Evolutionary conservation across 2,113 vertebrate genomes (phyloP), one percentile per base, ranked within the genome.

Genomic region (Perognathus longimembris): DNA sequence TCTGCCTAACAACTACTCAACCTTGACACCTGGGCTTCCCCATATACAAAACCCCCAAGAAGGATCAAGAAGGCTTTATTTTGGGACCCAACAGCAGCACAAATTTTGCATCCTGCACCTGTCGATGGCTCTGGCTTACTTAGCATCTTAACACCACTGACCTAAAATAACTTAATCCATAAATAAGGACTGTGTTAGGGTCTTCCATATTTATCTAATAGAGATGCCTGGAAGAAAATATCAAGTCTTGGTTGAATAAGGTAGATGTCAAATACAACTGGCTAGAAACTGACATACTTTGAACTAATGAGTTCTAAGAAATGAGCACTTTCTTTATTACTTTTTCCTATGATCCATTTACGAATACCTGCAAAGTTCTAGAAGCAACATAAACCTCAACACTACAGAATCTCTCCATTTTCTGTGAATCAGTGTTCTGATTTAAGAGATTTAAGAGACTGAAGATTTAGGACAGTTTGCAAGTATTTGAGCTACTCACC

Each of bases 381-480:
- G 17, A 54, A 54, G 50, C 50, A 54, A 54, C 14, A 15, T 42
- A 54, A 89, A 61, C 3, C 30, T 71, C 66, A 66, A 75, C 21
- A 71, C 1, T 3, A 59, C 9, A 1, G 1, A 90, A 34, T 63
- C 7, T 21, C 5, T 88, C 81, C 81, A 3, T 70, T 59, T 42
- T n/a, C 7, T 28, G 9, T 67, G 38, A 54, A 59, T 8, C 7
- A 21, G 34, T 69, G 63, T 70, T 78, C 20, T 70, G 7, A 36
- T 76, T 94, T 94, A 50, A 54, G 32, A 64, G 17, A n/a, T n/a
- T n/a, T 54, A 88, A 80, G n/a, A 70, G 15, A 9, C 10, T 78
- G 30, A 78, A 74, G n/a, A 67, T 38, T 11, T 1, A 54, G 1
- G 38, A 85, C 36, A 40, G 7, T 66, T 18, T n/a, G 4, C 38